Evolutionary conservation across 2,888 invertebrate species (phyloP).

Genomic region (Aspidapion aeneum): DNA sequence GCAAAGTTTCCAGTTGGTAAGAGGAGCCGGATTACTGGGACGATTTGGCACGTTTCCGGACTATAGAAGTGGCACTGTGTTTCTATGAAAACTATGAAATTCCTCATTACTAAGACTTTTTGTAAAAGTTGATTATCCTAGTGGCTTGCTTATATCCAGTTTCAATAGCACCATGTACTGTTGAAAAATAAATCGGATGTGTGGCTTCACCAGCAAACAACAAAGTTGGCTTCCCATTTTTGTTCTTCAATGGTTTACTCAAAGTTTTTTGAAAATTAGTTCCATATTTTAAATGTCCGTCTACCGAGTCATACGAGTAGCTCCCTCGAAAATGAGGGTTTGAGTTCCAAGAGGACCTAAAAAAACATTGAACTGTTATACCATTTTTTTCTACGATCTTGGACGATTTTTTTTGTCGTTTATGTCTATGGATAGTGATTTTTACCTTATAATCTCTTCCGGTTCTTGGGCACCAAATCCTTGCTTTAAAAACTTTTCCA

Average conservation of each 20-base stretch:
- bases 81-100: no score
- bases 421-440: no score
- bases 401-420: no score
- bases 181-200: constrained; percentile 42
- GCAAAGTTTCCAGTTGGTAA: no score
- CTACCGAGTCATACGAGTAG: constrained; percentile 31
- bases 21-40: no score
- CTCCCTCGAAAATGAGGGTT: constrained; percentile 34
- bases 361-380: no score
- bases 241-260: constrained; percentile 11
- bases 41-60: no score
- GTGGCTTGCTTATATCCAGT: constrained; percentile 49
- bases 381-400: no score
- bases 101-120: neutral
- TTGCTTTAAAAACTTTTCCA: constrained; percentile 47
- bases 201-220: constrained; percentile 57
- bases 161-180: constrained; percentile 50
- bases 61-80: no score
- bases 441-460: constrained; percentile 32
- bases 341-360: constrained; percentile 30
- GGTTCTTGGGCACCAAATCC: constrained; percentile 48
- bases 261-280: constrained; percentile 12
- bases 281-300: constrained; percentile 13
- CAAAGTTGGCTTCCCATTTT: constrained; percentile 6
- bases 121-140: constrained; percentile 7